Evolutionary conservation across 2,888 invertebrate species (phyloP).

Genomic region (Pachydiplax longipennis): DNA sequence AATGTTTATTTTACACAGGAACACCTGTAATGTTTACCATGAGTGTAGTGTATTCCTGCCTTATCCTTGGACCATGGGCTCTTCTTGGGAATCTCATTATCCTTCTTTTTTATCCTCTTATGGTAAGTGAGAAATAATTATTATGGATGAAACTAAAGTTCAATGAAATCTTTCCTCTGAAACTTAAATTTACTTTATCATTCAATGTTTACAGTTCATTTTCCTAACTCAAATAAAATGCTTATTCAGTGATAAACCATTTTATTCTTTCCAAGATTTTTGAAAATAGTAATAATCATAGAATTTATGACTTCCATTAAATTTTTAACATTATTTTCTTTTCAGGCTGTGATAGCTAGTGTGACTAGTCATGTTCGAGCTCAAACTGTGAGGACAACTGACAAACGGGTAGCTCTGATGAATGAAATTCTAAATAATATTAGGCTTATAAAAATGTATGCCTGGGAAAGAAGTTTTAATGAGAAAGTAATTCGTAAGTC

Average conservation of each 20-base stretch:
- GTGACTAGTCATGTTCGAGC: slow-evolving; percentile 54
- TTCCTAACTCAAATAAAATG: no score
- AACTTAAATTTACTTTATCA: no score
- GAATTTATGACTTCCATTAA: background rate
- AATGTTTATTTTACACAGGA: background rate
- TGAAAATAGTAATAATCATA: no score
- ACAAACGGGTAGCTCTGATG: slow-evolving; percentile 60
- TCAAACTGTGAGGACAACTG: slow-evolving; percentile 55
- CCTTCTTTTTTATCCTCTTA: slow-evolving; percentile 59
- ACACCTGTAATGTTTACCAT: slow-evolving; percentile 34
- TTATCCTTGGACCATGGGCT: slow-evolving; percentile 59
- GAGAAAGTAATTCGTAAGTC: slow-evolving; percentile 56
- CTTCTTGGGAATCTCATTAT: slow-evolving; percentile 59
- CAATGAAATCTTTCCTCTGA: no score
- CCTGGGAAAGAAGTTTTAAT: slow-evolving; percentile 65
- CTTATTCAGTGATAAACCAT: no score
- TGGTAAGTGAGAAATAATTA: slow-evolving; percentile 56
- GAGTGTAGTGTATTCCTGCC: slow-evolving; percentile 33
- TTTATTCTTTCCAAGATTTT: no score
- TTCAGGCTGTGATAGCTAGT: slow-evolving; percentile 55
- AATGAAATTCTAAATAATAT: slow-evolving; percentile 64
- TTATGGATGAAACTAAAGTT: no score
- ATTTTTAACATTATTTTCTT: slow-evolving; percentile 47
- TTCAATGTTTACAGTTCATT: no score
- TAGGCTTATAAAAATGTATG: slow-evolving; percentile 65